Percentiles rank a stretch among this genome's conserved stretches.
Conservation (phyloP, 2,113 vertebrate species). For the Oreotrochilus melanogaster region DNA sequence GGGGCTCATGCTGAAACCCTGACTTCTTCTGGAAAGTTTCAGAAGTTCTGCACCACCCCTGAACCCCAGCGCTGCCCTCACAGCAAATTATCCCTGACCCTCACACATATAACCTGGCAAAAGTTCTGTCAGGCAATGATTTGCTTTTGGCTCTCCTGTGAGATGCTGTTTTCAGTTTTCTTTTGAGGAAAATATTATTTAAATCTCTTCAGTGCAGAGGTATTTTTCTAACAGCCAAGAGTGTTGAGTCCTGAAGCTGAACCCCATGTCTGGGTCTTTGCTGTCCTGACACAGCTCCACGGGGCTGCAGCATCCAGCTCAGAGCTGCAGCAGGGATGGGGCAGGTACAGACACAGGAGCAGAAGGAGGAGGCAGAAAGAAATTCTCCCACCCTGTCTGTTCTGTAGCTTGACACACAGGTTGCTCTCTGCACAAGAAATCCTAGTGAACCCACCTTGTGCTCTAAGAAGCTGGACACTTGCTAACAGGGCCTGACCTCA, state of each 20-base stretch:
- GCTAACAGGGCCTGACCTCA: not conserved
- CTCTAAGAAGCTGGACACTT: not conserved
- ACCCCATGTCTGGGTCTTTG: not conserved
- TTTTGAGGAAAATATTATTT: not conserved
- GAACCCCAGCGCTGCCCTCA: not conserved
- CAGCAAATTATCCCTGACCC: not conserved
- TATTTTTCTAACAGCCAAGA: not conserved
- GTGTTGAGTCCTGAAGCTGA: not conserved
- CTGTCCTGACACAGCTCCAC: not conserved
- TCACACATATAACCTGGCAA: fast-evolving
- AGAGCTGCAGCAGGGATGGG: too few relatives aligned
- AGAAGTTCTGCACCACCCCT: not conserved
- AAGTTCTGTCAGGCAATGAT: not conserved
- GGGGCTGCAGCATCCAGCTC: not conserved
- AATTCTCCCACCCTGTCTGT: not conserved
- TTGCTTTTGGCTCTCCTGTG: not conserved
- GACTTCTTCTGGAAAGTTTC: not conserved
- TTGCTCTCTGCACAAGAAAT: not conserved
- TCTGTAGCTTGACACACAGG: not conserved
- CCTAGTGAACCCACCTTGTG: not conserved
- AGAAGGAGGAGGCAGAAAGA: not conserved
- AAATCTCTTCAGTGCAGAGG: not conserved
- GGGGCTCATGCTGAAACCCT: not conserved
- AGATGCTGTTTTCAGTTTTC: not conserved
- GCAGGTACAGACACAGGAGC: not conserved